Evolutionary conservation across 2,113 vertebrate species (phyloP), one percentile per base, ranked within the genome.

Genomic region (Dipodomys stephensi): DNA sequence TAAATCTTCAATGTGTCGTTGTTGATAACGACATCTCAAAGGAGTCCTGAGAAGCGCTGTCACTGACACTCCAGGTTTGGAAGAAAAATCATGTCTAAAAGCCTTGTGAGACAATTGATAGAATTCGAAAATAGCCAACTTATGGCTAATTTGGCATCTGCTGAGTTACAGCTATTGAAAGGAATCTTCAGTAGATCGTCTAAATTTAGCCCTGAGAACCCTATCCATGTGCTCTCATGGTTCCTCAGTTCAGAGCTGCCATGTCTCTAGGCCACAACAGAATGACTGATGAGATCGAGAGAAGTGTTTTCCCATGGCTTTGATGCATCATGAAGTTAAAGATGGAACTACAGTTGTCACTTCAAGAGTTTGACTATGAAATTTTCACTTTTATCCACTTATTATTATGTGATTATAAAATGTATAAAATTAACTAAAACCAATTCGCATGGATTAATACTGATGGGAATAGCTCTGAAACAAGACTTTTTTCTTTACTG

Each of bases 61-160:
- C 78, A 92, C 87, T 94, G 67, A 88, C 89, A 84, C 46, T 94
- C 35, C 95, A 71, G 60, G 76, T 91, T 95, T 94, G 23, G 62
- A 96, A 93, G 27, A 53, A 91, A 96, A 97, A 94, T 76, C 44
- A 83, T 94, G 19, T 91, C 91, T 95, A 19, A 39, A 95, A 95
- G 53, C n/a, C 73, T 71, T 57, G 16, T 44, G 82, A 85, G 46
- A 80, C 65, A 93, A 95, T 68, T 90, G 69, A 93, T 57, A 89
- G 81, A 92, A 62, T 91, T 92, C 96, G 73, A 94, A 97, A 97
- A 90, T 85, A 85, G 44, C 57, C 49, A 57, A 57, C 15, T 82
- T 92, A 88, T 92, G 93, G 94, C 8, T 93, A 87, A 85, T 93
- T 91, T 53, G 83, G 94, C 93, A 95, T 96, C 91, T 97, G 91